phyloP scores from a whole-genome alignment of 2,113 vertebrate species.

The Ageneiosus marmoratus region DNA sequence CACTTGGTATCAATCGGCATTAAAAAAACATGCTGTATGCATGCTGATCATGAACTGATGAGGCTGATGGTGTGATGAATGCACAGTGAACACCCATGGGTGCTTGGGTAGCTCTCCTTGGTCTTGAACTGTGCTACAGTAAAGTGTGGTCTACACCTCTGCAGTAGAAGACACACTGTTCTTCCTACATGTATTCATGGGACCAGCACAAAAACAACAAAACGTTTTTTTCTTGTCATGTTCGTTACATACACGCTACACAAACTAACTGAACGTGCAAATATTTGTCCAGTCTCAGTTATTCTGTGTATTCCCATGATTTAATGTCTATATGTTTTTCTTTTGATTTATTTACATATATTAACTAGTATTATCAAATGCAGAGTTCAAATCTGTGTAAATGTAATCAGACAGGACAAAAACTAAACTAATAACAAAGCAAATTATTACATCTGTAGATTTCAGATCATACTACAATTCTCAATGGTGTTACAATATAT shows the following conservation, averaged over 20 bases:
- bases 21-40: too few species aligned
- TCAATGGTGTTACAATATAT: too few species aligned
- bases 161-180: slow-evolving; percentile 45
- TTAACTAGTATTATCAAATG: too few species aligned
- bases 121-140: slow-evolving; percentile 50
- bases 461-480: neutral
- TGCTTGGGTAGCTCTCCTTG: slow-evolving; percentile 49
- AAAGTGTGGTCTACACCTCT: slow-evolving; percentile 54
- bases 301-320: neutral
- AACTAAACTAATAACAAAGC: too few species aligned
- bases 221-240: neutral
- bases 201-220: slow-evolving; percentile 39
- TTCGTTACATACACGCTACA: neutral
- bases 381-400: too few species aligned
- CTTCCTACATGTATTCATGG: slow-evolving; percentile 50
- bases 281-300: neutral
- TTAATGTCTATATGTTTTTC: too few species aligned
- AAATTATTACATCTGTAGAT: too few species aligned
- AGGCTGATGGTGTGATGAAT: neutral
- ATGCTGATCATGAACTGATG: neutral
- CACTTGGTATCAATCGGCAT: too few species aligned
- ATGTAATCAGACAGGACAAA: too few species aligned
- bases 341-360: too few species aligned
- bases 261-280: neutral
- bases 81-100: slow-evolving; percentile 50